Percentiles rank a stretch among this genome's conserved stretches.
Conservation (phyloP, 2,797 vertebrate genomes). For the Tenualosa ilisha region DNA sequence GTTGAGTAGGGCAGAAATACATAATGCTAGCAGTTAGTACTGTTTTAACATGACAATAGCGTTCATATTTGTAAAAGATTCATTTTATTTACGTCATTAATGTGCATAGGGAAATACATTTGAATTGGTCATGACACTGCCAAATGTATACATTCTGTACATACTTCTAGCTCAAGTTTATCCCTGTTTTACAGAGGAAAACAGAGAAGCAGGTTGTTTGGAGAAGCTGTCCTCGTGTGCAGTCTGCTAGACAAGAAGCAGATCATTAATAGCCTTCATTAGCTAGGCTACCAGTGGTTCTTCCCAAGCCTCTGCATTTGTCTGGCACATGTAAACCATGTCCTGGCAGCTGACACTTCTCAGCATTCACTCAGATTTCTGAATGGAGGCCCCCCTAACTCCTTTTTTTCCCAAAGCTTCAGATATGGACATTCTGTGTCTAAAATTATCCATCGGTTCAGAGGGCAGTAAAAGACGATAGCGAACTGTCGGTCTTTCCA, state of each 20-base stretch:
- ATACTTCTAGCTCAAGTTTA: conserved; percentile 32
- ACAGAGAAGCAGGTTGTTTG: conserved; percentile 42
- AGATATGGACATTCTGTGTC: conserved; percentile 54
- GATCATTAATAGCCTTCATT: conserved; percentile 66
- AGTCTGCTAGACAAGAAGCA: conserved; percentile 53
- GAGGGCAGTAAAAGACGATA: conserved; percentile 29
- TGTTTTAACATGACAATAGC: background rate
- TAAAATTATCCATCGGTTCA: conserved; percentile 51
- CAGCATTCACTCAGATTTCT: conserved; percentile 56
- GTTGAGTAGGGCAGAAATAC: background rate
- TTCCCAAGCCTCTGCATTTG: conserved; percentile 73
- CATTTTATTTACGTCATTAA: conserved; percentile 12
- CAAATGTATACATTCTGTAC: conserved; percentile 26
- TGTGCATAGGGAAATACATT: background rate
- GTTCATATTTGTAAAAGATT: background rate
- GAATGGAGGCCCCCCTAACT: conserved; percentile 31
- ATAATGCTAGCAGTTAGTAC: no score
- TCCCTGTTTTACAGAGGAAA: conserved; percentile 28
- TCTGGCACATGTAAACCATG: conserved; percentile 66
- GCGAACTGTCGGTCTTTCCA: conserved; percentile 25
- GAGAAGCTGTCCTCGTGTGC: conserved; percentile 49
- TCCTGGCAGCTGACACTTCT: conserved; percentile 64
- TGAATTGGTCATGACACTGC: background rate
- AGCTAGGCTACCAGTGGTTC: conserved; percentile 57
- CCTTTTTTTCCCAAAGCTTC: conserved; percentile 40